Conservation (phyloP, 2,888 invertebrate species). For the Drosophila algonquin region DNA sequence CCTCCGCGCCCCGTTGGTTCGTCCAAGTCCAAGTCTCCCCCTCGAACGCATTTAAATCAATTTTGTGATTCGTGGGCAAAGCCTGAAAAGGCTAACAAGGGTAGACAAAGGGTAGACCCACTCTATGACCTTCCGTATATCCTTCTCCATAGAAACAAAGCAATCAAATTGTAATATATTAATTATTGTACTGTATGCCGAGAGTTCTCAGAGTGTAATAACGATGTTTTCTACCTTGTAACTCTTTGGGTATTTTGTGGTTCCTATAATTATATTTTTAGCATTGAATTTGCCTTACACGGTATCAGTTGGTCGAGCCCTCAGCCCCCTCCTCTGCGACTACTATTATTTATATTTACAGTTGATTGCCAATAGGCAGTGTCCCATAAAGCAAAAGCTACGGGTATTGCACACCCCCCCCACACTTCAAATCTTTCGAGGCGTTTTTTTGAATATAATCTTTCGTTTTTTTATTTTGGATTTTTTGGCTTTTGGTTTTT, state of each 20-base stretch:
- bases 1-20: background rate
- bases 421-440: conserved; percentile 28
- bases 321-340: background rate
- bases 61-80: conserved; percentile 20
- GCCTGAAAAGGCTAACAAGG: background rate
- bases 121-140: too few species aligned
- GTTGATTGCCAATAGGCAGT: conserved; percentile 40
- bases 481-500: conserved; percentile 27
- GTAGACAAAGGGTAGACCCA: background rate
- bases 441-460: conserved; percentile 39
- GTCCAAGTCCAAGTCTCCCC: background rate
- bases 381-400: conserved; percentile 38
- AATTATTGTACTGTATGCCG: too few species aligned
- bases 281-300: background rate
- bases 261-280: too few species aligned
- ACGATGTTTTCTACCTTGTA: too few species aligned
- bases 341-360: conserved; percentile 33
- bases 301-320: background rate
- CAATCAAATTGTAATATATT: too few species aligned
- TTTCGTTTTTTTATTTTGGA: conserved; percentile 6
- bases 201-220: too few species aligned
- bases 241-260: too few species aligned
- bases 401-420: conserved; percentile 13
- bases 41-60: conserved; percentile 52
- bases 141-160: too few species aligned